Conservation (phyloP, 2,888 invertebrate species). For the Drosophila melanosoma region DNA sequence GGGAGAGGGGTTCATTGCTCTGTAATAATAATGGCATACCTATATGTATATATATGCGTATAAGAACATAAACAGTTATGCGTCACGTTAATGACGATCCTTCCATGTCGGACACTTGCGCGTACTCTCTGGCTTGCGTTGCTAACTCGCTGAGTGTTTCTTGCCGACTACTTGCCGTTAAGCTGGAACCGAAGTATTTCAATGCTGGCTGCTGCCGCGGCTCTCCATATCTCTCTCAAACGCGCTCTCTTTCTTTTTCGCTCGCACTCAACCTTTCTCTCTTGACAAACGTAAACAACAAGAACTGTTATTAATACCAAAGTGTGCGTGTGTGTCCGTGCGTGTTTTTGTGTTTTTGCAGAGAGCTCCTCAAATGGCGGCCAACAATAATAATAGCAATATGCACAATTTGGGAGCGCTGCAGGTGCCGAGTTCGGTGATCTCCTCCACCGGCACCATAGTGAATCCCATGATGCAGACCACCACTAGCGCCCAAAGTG, state of each 20-base stretch:
- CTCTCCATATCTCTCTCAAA: constrained; percentile 27
- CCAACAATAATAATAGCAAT: constrained; percentile 79
- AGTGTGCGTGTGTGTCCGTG: constrained; percentile 19
- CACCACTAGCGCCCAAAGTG: constrained; percentile 76
- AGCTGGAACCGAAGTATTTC: constrained; percentile 61
- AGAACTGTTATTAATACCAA: constrained; percentile 32
- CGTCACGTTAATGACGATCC: constrained; percentile 48
- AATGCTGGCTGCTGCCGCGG: constrained; percentile 35
- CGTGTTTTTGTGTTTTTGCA: constrained; percentile 27
- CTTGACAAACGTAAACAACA: constrained; percentile 59
- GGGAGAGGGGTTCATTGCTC: constrained; percentile 4
- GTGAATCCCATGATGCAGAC: constrained; percentile 73
- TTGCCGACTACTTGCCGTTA: constrained; percentile 69
- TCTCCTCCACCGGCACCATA: constrained; percentile 74
- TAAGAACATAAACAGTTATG: constrained; percentile 17
- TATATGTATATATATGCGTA: constrained; percentile 5
- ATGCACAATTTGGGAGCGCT: constrained; percentile 67
- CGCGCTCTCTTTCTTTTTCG: constrained; percentile 19
- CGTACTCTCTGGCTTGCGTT: constrained; percentile 59
- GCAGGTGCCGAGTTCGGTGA: constrained; percentile 74
- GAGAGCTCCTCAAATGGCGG: constrained; percentile 73
- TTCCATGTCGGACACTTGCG: constrained; percentile 31
- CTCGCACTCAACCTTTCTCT: constrained; percentile 23
- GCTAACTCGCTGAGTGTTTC: constrained; percentile 74
- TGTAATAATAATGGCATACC: constrained; percentile 26